These are phyloP conservation scores for Sebastes matsubarae DNA, from an alignment of 2,797 vertebrate species.

Conservation along the genomic window DNA sequence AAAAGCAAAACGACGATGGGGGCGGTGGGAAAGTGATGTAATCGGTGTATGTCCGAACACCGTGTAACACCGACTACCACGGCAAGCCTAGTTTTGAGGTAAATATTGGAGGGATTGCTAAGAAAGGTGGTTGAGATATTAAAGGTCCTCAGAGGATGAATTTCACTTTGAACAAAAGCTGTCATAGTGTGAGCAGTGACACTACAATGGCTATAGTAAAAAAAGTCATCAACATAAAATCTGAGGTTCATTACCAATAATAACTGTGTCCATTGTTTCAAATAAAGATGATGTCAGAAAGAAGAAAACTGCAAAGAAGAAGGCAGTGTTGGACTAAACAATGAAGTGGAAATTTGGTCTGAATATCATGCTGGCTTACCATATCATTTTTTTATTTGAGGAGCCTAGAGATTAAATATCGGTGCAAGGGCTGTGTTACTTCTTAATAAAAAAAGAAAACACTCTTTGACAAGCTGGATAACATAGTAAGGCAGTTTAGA, in stretches of 20 bases:
- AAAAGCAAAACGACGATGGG: too few relatives aligned
- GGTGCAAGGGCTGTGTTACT: not conserved
- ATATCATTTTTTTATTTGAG: not conserved
- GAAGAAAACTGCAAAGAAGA: not conserved
- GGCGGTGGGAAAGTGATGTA: too few relatives aligned
- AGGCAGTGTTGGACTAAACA: not conserved
- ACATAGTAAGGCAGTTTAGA: not conserved
- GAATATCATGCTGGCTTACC: not conserved
- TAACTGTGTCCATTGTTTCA: not conserved
- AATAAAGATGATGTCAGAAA: not conserved
- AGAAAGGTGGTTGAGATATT: not conserved
- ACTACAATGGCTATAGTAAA: not conserved
- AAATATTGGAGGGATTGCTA: not conserved
- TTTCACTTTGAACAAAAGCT: not conserved
- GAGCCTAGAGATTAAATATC: not conserved
- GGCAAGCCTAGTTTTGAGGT: not conserved
- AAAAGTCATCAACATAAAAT: not conserved
- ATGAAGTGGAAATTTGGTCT: not conserved
- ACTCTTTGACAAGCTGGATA: not conserved
- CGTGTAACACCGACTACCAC: too few relatives aligned
- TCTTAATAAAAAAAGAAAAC: not conserved
- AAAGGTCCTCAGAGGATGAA: not conserved
- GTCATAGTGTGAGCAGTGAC: not conserved
- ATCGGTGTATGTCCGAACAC: too few relatives aligned
- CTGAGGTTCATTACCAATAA: not conserved